Evolutionary conservation across 2,797 vertebrate genomes (phyloP), one percentile per base, ranked within the genome.

Genomic region (Holocentrus rufus): DNA sequence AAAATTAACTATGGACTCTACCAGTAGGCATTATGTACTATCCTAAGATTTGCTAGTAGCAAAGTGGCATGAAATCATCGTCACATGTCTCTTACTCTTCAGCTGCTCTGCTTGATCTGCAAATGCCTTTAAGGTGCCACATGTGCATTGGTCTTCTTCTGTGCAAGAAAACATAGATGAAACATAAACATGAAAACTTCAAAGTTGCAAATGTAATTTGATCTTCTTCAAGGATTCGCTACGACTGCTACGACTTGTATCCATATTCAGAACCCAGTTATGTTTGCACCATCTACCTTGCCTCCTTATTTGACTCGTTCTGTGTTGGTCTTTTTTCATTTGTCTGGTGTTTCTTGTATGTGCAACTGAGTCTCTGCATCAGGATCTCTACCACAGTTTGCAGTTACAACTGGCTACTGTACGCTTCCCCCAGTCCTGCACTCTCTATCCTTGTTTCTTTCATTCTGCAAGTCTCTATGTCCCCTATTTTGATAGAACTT

Each of bases 1-100:
- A 58, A 65, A 20, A 34, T 36, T 6, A 10, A 53, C 39, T 30
- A 34, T 1, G 25, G 52, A 62, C 59, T 42, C 72, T 13, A 52
- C 31, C 69, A 76, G 82, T 11, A 7, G 72, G 57, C 17, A 42
- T 78, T 57, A 65, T n/a, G n/a, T n/a, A n/a, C n/a, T n/a, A n/a
- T n/a, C n/a, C n/a, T n/a, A n/a, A n/a, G n/a, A n/a, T n/a, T n/a
- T n/a, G n/a, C n/a, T n/a, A n/a, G n/a, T n/a, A n/a, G n/a, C n/a
- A n/a, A n/a, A n/a, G n/a, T n/a, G n/a, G n/a, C n/a, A n/a, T n/a
- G n/a, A n/a, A n/a, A n/a, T n/a, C 55, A 59, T 39, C 64, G 56
- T 42, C 44, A 13, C 52, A 68, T 7, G 62, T 46, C 59, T 65
- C 74, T 75, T 23, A 34, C 9, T 17, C 69, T 31, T 65, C n/a